Evolutionary conservation across 2,888 invertebrate genomes (phyloP).

Genomic region (Bembecia ichneumoniformis): DNA sequence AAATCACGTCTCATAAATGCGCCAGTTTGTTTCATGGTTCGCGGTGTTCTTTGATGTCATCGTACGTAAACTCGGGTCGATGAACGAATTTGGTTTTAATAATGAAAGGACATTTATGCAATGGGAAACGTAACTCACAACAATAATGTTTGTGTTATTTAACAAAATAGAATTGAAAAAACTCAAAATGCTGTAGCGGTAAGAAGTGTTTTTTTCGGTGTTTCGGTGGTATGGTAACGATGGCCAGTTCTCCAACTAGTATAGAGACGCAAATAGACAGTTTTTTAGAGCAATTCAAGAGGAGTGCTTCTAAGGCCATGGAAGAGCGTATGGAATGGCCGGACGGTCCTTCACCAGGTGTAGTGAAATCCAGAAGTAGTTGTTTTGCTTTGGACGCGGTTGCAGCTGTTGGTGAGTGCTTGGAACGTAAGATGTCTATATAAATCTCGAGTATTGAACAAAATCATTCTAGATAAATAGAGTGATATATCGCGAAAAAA

Average conservation of each 20-base stretch:
- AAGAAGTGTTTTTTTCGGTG: constrained; percentile 64
- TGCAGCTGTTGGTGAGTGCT: constrained; percentile 51
- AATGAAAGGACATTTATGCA: constrained; percentile 35
- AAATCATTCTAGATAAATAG: neutral
- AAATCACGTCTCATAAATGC: constrained; percentile 32
- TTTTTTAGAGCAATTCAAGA: constrained; percentile 86
- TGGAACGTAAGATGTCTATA: neutral
- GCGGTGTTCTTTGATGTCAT: constrained; percentile 50
- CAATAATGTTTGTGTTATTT: constrained; percentile 14
- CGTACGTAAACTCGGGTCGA: constrained; percentile 40
- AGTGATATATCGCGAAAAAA: neutral
- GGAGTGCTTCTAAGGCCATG: constrained; percentile 84
- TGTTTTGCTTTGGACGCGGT: constrained; percentile 55
- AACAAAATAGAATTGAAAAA: constrained; percentile 20
- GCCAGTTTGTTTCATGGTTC: constrained; percentile 46
- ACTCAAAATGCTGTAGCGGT: constrained; percentile 38
- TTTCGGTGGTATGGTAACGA: constrained; percentile 67
- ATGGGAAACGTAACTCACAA: constrained; percentile 21
- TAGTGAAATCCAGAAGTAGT: constrained; percentile 66
- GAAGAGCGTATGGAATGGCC: constrained; percentile 74
- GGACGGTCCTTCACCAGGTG: constrained; percentile 56
- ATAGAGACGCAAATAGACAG: constrained; percentile 89
- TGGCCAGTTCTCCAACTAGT: constrained; percentile 78
- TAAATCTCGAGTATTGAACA: neutral
- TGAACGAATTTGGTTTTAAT: constrained; percentile 36